Evolutionary conservation across 2,888 invertebrate species (phyloP), one percentile per base, ranked within the genome.

Genomic region (Leucozona laternaria): DNA sequence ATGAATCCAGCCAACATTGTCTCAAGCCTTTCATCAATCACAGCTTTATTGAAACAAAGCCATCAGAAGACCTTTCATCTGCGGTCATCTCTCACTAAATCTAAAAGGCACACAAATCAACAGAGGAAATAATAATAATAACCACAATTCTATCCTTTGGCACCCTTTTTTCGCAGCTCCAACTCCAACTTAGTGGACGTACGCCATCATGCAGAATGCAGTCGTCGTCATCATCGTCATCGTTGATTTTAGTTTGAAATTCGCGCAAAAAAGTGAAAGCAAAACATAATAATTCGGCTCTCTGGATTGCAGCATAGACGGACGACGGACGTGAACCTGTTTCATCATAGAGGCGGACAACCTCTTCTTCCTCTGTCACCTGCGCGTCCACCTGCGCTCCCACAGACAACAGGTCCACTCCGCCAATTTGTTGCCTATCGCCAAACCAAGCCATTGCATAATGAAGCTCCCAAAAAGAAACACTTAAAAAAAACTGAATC

Each of bases 261-360:
- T 77, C 48, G 48, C 34, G 31, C 25, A 15, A 79, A 70, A 77
- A 86, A 86, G 86, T 86, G 86, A 86, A 86, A 86, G 82, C 82
- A 57, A 79, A 86, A 53, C 50, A 53, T 37, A 68, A 62, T 68
- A 55, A 86, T 79, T 85, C 68, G 80, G 77, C 28, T 86, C 70
- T 68, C 53, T 58, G 25, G 48, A 68, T 50, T 64, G 45, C 60
- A 72, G 64, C 76, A 53, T 45, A 58, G 8, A 22, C 57, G 78
- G 62, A 62, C 66, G 8, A 22, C 57, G 78, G 62, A 62, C 66
- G 13, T 31, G 48, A 70, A 86, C 85, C 81, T 78, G 81, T 81
- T 86, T 76, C 85, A 62, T 72, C 76, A 58, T 45, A 45, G 40
- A 71, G 37, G 53, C 66, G 66, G 48, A 66, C 70, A 78, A 11